Evolutionary conservation across 2,888 invertebrate genomes (phyloP).

Genomic region (Leptinotarsa rubiginosa): DNA sequence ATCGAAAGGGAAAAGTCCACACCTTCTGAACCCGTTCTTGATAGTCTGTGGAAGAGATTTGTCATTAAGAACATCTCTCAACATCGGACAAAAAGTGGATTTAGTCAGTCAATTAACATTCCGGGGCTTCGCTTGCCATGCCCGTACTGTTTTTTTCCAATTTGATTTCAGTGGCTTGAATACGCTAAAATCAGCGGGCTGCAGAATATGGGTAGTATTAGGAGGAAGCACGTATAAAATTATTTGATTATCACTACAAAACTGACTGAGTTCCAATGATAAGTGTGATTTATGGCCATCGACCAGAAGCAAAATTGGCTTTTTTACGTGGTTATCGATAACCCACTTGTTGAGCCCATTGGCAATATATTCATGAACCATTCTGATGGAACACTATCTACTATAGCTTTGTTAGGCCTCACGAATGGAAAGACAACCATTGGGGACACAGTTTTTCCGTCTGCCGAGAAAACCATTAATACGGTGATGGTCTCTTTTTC

Average conservation of each 20-base stretch:
- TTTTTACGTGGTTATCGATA: constrained; percentile 29
- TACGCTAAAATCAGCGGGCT: constrained; percentile 37
- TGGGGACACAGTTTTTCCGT: constrained; percentile 32
- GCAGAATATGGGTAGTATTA: constrained; percentile 35
- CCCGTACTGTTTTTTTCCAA: constrained; percentile 28
- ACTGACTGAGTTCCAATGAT: constrained; percentile 42
- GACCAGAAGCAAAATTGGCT: constrained; percentile 50
- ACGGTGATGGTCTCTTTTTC: neutral
- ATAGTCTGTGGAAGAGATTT: constrained; percentile 13
- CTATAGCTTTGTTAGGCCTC: constrained; percentile 32
- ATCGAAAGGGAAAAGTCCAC: neutral
- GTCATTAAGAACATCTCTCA: constrained; percentile 17
- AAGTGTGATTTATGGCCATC: constrained; percentile 55
- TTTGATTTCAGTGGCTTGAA: constrained; percentile 32
- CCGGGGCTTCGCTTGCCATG: constrained; percentile 22
- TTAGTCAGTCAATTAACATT: constrained; percentile 21
- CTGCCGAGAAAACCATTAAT: constrained; percentile 11
- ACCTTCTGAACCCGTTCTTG: constrained; percentile 14
- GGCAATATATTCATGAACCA: constrained; percentile 32
- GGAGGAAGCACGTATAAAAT: constrained; percentile 47
- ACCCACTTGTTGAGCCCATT: constrained; percentile 27
- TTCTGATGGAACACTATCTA: constrained; percentile 42
- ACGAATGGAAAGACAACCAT: constrained; percentile 44
- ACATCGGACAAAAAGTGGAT: constrained; percentile 17
- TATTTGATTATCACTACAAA: constrained; percentile 49